phyloP scores from a whole-genome alignment of 1,140 invertebrate species.

The Drosophila lacertosa region DNA sequence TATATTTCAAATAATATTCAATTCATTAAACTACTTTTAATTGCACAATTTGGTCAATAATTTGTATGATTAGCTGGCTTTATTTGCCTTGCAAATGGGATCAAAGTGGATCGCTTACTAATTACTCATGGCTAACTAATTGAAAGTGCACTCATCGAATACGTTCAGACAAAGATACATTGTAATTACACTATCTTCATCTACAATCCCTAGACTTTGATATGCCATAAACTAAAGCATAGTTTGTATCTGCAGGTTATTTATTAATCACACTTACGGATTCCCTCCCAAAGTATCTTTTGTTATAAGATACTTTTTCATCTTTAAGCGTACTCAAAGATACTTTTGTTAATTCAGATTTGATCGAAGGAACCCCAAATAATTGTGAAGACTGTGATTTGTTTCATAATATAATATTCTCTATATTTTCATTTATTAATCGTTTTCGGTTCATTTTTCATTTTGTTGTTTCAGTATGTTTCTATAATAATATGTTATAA shows the following conservation, averaged over 20 bases:
- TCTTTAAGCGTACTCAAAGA: too few relatives aligned
- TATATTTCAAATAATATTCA: background rate
- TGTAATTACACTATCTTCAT: too few relatives aligned
- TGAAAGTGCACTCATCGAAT: background rate
- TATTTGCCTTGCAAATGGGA: background rate
- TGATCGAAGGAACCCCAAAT: background rate
- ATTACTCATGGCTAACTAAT: too few relatives aligned
- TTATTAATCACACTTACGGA: too few relatives aligned
- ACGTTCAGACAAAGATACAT: background rate
- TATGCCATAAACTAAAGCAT: too few relatives aligned
- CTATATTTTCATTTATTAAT: constrained; percentile 83
- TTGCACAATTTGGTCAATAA: background rate
- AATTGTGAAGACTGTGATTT: constrained; percentile 9
- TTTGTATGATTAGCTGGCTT: too few relatives aligned
- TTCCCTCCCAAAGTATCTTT: too few relatives aligned
- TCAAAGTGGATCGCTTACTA: background rate
- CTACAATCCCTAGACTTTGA: too few relatives aligned
- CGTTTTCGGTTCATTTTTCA: constrained; percentile 67
- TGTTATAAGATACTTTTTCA: too few relatives aligned
- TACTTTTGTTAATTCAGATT: too few relatives aligned
- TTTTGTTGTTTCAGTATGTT: constrained; percentile 74
- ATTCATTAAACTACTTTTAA: background rate
- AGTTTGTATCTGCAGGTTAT: too few relatives aligned
- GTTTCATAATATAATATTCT: constrained; percentile 84
- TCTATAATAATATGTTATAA: constrained; percentile 84